Evolutionary conservation across 2,113 vertebrate genomes (phyloP), one percentile per base, ranked within the genome.

Genomic region (Neodontobutis hainanensis): DNA sequence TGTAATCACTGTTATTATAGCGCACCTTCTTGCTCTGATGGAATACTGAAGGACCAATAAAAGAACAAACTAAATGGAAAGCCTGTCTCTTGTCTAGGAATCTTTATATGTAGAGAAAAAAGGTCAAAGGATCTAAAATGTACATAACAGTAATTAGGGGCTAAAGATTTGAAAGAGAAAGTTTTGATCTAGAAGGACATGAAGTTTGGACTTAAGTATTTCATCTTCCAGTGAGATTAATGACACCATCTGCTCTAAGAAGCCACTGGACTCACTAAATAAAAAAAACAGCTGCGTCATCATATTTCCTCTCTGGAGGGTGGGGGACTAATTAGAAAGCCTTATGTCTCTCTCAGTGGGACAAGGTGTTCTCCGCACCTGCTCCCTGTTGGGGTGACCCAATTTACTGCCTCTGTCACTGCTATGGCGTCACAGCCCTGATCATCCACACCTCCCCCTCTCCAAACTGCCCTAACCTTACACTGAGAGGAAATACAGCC

Each of bases 341-440:
- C 35, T 12, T 36, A 12, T 15, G 34, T 55, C 34, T 55, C 12
- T 55, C 12, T 7, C 6, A 36, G 34, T 68, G 79, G 79, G 82
- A 85, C 87, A 38, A 71, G 78, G 79, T 67, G 83, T 84, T 78
- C 83, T 69, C 72, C 42, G 15, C 80, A 78, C 76, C 81, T 76
- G 63, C 68, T 87, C 89, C 88, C 90, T 2, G 2, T 84, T 81
- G 88, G 80, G 78, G 72, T 71, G 87, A 84, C 89, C 88, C 77
- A 90, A 6, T 88, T 91, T 75, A 60, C 51, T 6, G 70, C 74
- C 72, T 80, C 73, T 38, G 40, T 71, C 79, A 73, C 45, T 35
- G 5, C 43, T 60, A 14, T 10, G 11, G 42, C 38, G 6, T 69
- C 73, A 68, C 52, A 47, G 68, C 57, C 0, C 46, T 3, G 2